Conservation (phyloP, 2,888 invertebrate genomes). For the Criorhina ranunculi region DNA sequence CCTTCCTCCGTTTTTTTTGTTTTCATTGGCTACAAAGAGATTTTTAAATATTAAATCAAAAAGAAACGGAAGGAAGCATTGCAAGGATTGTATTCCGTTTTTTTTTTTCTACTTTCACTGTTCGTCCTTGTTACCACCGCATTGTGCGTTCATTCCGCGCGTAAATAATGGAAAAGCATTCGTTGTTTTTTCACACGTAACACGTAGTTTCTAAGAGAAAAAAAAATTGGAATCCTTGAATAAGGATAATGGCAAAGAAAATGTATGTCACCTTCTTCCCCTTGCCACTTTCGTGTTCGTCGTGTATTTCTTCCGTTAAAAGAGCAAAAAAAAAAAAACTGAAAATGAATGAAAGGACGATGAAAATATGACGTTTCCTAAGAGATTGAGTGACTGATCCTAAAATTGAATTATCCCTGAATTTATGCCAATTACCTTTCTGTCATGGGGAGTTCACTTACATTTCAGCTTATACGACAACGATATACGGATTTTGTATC, state of each 20-base stretch:
- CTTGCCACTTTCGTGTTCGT: not conserved
- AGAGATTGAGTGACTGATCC: conserved; percentile 77
- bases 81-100: conserved; percentile 50
- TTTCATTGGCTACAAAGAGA: conserved; percentile 69
- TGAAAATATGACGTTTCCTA: conserved; percentile 74
- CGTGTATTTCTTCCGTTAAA: conserved; percentile 25
- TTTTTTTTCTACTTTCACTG: conserved; percentile 17
- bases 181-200: conserved; percentile 73
- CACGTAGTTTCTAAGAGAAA: conserved; percentile 32
- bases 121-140: conserved; percentile 50
- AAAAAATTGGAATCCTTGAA: conserved; percentile 45
- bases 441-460: conserved; percentile 69
- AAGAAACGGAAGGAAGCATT: conserved; percentile 69
- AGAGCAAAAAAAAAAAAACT: conserved; percentile 28
- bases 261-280: conserved; percentile 61
- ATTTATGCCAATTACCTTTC: conserved; percentile 76
- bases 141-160: conserved; percentile 67
- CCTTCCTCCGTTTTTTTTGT: not conserved
- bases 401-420: conserved; percentile 76
- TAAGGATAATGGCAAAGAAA: conserved; percentile 72
- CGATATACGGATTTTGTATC: conserved; percentile 27
- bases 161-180: conserved; percentile 73
- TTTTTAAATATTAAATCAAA: conserved; percentile 76
- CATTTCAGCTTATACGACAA: conserved; percentile 45
- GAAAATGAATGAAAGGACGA: conserved; percentile 50